These are phyloP conservation scores for Brachypteracias leptosomus DNA, from an alignment of 2,113 vertebrate species.

Conservation along the genomic window DNA sequence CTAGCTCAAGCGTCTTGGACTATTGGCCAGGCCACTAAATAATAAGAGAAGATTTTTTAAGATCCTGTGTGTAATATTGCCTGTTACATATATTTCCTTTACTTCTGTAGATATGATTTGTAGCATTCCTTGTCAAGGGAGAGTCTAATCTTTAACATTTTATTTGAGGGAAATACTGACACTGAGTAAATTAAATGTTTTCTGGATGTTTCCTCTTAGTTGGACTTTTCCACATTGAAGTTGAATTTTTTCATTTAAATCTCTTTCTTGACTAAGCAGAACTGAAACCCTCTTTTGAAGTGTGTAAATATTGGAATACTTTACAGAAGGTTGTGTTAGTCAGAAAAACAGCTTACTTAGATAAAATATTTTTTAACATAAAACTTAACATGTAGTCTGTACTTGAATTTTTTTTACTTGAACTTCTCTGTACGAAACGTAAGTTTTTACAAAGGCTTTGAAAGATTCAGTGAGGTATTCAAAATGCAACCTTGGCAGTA, in stretches of 20 bases:
- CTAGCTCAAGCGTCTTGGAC: neutral
- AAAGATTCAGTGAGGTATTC: neutral
- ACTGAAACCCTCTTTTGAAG: neutral
- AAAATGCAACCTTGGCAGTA: neutral
- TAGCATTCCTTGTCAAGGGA: neutral
- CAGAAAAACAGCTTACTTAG: neutral
- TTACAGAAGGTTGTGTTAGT: neutral
- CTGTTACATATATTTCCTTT: neutral
- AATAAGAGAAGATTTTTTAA: neutral
- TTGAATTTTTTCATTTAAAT: neutral
- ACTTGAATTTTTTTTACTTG: neutral
- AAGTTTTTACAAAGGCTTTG: neutral
- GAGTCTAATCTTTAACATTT: neutral
- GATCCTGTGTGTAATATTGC: neutral
- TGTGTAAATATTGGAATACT: neutral
- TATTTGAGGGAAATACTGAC: neutral
- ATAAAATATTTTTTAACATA: neutral
- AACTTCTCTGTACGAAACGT: neutral
- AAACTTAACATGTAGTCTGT: neutral
- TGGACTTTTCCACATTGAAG: neutral
- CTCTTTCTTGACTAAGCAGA: neutral
- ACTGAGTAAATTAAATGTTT: neutral
- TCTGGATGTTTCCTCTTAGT: neutral
- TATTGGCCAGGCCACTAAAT: neutral
- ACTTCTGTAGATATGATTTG: neutral